phyloP scores from a whole-genome alignment of 2,888 invertebrate species.

The Alsophila aescularia region DNA sequence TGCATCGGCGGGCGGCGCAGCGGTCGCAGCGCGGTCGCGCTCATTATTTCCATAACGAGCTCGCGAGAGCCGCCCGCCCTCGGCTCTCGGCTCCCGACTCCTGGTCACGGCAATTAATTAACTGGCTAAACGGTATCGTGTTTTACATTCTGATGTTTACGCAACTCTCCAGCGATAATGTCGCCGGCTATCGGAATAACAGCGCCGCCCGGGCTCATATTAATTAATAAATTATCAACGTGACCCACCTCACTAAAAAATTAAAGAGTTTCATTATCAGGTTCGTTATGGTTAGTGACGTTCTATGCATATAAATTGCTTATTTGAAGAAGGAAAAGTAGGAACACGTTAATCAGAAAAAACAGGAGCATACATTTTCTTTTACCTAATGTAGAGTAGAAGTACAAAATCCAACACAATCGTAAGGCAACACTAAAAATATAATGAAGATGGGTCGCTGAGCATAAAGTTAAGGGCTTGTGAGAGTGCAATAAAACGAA shows the following conservation, averaged over 20 bases:
- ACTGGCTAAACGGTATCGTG: slow-evolving; percentile 81
- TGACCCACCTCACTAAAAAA: slow-evolving; percentile 75
- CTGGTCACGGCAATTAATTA: slow-evolving; percentile 81
- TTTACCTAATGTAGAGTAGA: not conserved
- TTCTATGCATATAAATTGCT: slow-evolving; percentile 76
- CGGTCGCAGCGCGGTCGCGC: too few relatives aligned
- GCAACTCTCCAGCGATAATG: slow-evolving; percentile 79
- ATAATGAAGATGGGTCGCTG: slow-evolving; percentile 33
- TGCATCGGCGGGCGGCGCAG: slow-evolving; percentile 52
- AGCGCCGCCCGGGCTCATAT: slow-evolving; percentile 67
- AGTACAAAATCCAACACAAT: slow-evolving; percentile 12
- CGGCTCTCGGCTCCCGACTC: slow-evolving; percentile 59
- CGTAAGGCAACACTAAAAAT: slow-evolving; percentile 15
- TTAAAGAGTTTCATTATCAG: slow-evolving; percentile 77
- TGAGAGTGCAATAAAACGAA: slow-evolving; percentile 56
- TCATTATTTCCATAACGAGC: slow-evolving; percentile 81
- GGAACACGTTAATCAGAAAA: slow-evolving; percentile 49
- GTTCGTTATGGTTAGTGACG: slow-evolving; percentile 66
- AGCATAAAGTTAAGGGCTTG: slow-evolving; percentile 41
- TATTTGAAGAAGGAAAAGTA: slow-evolving; percentile 66
- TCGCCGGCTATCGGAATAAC: slow-evolving; percentile 71
- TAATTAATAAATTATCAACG: slow-evolving; percentile 79
- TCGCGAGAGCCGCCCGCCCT: slow-evolving; percentile 56
- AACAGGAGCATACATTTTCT: slow-evolving; percentile 13
- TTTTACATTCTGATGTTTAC: slow-evolving; percentile 82